Percentiles rank a stretch among this genome's conserved stretches.
Conservation (phyloP, 2,113 vertebrate genomes). For the Onychostoma macrolepis region DNA sequence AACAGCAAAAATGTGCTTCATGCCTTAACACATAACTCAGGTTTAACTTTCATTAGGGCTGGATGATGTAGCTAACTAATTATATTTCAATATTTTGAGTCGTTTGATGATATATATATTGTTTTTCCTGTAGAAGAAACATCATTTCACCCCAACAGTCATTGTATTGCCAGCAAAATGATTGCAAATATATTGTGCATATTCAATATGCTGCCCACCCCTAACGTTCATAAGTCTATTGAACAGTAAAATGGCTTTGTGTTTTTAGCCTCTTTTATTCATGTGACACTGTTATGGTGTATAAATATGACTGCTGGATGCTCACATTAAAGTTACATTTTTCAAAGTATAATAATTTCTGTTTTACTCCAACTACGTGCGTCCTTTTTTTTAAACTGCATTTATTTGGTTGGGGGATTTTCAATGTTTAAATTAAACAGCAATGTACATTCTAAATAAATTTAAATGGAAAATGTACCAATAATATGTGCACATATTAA, state of each 20-base stretch:
- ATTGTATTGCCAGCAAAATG: neutral
- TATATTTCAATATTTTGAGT: neutral
- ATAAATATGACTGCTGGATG: constrained; percentile 5
- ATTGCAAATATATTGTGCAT: neutral
- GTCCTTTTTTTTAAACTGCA: neutral
- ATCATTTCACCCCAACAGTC: neutral
- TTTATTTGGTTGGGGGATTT: neutral
- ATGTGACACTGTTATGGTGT: neutral
- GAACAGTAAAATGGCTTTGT: neutral
- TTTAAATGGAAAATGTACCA: no score
- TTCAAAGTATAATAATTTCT: neutral
- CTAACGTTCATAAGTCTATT: neutral
- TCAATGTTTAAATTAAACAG: neutral
- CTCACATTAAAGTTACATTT: constrained; percentile 14
- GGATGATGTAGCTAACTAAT: neutral
- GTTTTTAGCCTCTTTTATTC: neutral
- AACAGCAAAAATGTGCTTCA: neutral
- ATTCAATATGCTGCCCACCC: neutral
- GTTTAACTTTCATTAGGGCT: neutral
- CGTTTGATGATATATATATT: neutral
- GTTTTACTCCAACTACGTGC: neutral
- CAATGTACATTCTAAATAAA: no score
- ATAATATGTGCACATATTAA: no score
- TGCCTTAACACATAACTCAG: neutral
- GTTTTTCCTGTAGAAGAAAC: neutral